Base-by-base conservation (phyloP, 2,113 vertebrate genomes). In the Oceanodroma tethys region DNA sequence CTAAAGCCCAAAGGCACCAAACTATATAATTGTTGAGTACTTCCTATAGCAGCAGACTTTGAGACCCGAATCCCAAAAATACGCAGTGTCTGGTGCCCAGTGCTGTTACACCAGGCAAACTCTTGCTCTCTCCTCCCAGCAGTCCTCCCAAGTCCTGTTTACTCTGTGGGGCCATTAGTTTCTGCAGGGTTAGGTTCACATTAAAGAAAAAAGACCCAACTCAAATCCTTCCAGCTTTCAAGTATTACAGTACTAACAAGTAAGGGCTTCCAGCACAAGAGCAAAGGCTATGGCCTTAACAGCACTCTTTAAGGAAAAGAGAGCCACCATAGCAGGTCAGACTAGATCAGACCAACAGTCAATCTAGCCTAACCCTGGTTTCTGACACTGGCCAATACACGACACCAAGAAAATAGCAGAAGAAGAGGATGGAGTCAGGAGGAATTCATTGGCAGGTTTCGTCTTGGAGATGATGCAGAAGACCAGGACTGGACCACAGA, bases 191-290 rank as follows among this genome's bases (percentile, higher is more conserved):
- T 36, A 58, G 23, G 32, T 26, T 73, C 72, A 36, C 2, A 1
- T 30, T 36, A 29, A 66, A 47, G 7, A 6, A 53, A 29, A 68
- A 5, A 43, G n/a, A 23, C 0, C 18, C 45, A 45, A 45, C 86
- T 42, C 50, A 43, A 45, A 58, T 58, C 34, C 19, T 66, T 50
- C 59, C 66, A 78, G 59, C 13, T 81, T 66, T 34, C 38, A 36
- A 11, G 50, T 21, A 21, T 16, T 66, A 34, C 13, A 6, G 0
- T 6, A 9, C 36, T 11, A 45, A 30, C 0, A 2, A 72, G 43
- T 1, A 5, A 94, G 34, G 58, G 38, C 10, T 80, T 52, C 34
- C 36, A 60, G 74, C 34, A n/a, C 15, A 14, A 21, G 55, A 65
- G 16, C 74, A 65, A 72, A 85, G 26, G 48, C 36, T 32, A 1